phyloP scores from a whole-genome alignment of 2,797 vertebrate genomes.

The Malurus splendens region DNA sequence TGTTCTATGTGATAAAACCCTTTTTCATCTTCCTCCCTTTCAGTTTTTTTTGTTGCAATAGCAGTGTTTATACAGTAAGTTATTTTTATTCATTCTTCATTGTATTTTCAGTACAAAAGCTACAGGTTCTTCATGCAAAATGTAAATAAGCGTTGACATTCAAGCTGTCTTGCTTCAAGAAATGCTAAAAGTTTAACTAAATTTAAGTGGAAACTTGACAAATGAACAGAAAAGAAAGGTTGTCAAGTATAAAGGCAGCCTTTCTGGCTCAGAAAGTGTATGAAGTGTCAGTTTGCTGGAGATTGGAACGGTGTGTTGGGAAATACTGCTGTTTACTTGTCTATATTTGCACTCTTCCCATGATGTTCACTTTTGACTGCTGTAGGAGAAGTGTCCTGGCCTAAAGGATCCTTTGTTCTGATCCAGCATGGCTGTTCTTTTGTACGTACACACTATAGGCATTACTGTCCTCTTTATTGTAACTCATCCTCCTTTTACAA shows the following conservation, averaged over 20 bases:
- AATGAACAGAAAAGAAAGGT: background rate
- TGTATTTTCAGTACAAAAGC: background rate
- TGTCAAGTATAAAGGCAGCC: background rate
- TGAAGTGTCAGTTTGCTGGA: background rate
- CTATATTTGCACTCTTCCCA: background rate
- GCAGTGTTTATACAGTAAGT: background rate
- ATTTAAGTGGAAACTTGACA: background rate
- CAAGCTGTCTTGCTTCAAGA: background rate
- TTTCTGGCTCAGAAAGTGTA: background rate
- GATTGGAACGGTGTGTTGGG: background rate
- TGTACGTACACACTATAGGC: accelerated
- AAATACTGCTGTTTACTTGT: background rate
- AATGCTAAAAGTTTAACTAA: background rate
- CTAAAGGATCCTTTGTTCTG: background rate
- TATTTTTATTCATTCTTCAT: background rate
- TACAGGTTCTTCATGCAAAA: background rate
- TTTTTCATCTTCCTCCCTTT: background rate
- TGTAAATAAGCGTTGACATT: background rate
- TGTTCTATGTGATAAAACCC: background rate
- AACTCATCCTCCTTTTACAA: background rate
- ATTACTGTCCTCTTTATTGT: background rate
- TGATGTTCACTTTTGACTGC: background rate
- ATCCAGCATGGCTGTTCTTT: background rate
- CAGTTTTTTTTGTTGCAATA: background rate
- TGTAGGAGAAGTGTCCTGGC: background rate